Percentiles rank a stretch among this genome's conserved stretches.
Conservation (phyloP, 1,140 invertebrate genomes). For the Cherax destructor region DNA sequence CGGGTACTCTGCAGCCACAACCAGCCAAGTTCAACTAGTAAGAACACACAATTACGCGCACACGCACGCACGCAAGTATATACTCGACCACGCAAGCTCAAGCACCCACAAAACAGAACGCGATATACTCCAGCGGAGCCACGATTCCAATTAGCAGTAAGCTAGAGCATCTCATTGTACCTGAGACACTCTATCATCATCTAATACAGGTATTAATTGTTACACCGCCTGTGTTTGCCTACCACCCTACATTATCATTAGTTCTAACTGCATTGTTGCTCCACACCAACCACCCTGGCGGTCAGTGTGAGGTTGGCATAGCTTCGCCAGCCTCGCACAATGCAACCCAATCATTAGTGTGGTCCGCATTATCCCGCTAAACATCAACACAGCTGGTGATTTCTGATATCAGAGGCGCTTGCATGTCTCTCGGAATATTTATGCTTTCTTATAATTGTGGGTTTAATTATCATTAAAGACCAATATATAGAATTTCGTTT, state of each 20-base stretch:
- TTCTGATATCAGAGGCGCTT: too few species aligned
- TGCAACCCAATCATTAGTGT: not conserved
- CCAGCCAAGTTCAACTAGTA: not conserved
- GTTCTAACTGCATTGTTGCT: slow-evolving; percentile 22
- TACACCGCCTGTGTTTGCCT: slow-evolving; percentile 30
- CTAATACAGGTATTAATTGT: slow-evolving; percentile 50
- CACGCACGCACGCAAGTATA: not conserved
- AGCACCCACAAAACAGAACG: not conserved
- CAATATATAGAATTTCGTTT: too few species aligned
- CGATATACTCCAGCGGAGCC: not conserved
- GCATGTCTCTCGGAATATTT: too few species aligned
- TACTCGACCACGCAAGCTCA: not conserved
- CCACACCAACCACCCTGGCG: not conserved
- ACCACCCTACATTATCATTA: slow-evolving; percentile 45
- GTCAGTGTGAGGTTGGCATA: not conserved
- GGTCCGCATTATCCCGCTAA: not conserved
- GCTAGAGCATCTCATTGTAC: slow-evolving; percentile 46
- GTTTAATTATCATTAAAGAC: too few species aligned
- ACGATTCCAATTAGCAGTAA: slow-evolving; percentile 41
- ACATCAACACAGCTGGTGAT: too few species aligned
- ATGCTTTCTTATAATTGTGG: too few species aligned
- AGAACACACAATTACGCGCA: not conserved
- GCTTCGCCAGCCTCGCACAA: not conserved
- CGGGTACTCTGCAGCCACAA: too few species aligned
- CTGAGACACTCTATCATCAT: slow-evolving; percentile 41